These are phyloP conservation scores for Oncorhynchus keta DNA, from an alignment of 2,113 vertebrate species.

Conservation along the genomic window DNA sequence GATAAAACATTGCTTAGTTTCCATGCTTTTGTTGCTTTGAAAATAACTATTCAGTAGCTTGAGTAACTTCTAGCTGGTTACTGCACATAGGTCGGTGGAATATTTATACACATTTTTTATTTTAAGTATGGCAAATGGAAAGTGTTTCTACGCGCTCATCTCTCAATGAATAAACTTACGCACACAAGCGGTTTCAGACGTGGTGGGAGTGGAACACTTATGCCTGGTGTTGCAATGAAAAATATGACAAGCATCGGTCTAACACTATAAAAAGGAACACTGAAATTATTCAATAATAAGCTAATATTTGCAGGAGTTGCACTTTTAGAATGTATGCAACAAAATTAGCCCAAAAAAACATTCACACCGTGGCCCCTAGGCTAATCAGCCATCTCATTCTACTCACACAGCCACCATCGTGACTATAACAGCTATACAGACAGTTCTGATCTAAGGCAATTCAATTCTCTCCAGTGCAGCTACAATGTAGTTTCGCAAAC, in stretches of 20 bases:
- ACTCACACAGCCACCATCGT: no score
- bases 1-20: not conserved
- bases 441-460: no score
- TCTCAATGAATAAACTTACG: not conserved
- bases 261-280: not conserved
- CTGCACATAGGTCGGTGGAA: conserved; percentile 5
- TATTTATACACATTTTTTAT: conserved; percentile 7
- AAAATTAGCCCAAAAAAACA: no score
- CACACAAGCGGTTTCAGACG: not conserved
- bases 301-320: not conserved
- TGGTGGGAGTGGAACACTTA: not conserved
- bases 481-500: not conserved
- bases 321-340: no score
- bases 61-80: conserved; percentile 5
- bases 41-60: not conserved
- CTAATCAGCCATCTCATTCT: no score
- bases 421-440: no score
- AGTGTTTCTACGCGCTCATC: not conserved
- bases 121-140: not conserved
- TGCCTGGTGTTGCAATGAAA: not conserved
- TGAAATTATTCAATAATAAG: not conserved
- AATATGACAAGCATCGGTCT: not conserved
- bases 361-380: no score
- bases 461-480: not conserved
- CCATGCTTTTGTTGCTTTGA: not conserved